phyloP scores from a whole-genome alignment of 2,888 invertebrate genomes.

The Spodoptera littoralis region DNA sequence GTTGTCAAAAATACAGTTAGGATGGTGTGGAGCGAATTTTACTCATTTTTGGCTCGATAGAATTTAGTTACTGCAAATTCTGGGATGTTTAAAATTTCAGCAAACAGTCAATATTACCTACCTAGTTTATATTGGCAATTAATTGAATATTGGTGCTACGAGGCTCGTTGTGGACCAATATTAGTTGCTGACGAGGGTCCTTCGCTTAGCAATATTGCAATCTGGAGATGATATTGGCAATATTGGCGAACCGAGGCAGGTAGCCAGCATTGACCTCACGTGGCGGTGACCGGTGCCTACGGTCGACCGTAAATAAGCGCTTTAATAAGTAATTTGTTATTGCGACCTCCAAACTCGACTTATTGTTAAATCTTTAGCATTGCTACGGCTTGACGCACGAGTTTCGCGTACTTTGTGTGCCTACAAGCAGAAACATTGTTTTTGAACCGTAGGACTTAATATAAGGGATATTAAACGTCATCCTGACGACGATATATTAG shows the following conservation, averaged over 20 bases:
- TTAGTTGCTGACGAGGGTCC: background rate
- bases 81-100: too few species aligned
- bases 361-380: slow-evolving; percentile 35
- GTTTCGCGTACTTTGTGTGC: slow-evolving; percentile 17
- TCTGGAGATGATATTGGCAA: slow-evolving; percentile 14
- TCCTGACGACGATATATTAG: too few species aligned
- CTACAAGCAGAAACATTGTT: background rate
- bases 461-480: too few species aligned
- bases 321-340: slow-evolving; percentile 32
- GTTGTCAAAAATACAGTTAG: slow-evolving; percentile 60
- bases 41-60: slow-evolving; percentile 34
- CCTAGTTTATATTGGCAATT: too few species aligned
- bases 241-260: slow-evolving; percentile 1
- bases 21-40: slow-evolving; percentile 53
- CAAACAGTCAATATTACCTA: too few species aligned
- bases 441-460: too few species aligned
- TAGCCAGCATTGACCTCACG: slow-evolving; percentile 5
- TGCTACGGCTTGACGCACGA: slow-evolving; percentile 35
- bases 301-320: slow-evolving; percentile 7
- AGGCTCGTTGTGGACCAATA: background rate
- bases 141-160: too few species aligned
- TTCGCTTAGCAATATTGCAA: slow-evolving; percentile 10
- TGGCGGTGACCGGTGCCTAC: slow-evolving; percentile 20
- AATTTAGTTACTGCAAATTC: slow-evolving; percentile 3
- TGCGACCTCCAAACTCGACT: slow-evolving; percentile 33